These are phyloP conservation scores for Zaprionus ornatus DNA, from an alignment of 1,140 invertebrate genomes.

Conservation along the genomic window DNA sequence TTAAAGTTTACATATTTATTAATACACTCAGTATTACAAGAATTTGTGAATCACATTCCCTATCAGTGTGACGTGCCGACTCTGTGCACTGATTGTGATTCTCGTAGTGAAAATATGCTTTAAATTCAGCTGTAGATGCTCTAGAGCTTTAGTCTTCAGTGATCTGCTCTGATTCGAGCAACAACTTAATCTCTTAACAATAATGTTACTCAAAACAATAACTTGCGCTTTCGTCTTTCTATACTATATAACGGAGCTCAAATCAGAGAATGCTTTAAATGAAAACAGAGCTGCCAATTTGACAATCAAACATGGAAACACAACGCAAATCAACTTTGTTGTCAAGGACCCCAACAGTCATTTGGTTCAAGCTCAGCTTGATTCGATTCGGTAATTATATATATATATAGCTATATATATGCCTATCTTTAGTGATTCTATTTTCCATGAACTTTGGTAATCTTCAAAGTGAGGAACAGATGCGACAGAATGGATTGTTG, in stretches of 20 bases:
- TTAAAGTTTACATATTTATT: background rate
- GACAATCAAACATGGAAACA: constrained; percentile 9
- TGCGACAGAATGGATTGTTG: constrained; percentile 5
- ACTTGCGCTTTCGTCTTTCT: background rate
- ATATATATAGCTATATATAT: background rate
- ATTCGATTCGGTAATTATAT: constrained; percentile 13
- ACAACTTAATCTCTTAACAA: background rate
- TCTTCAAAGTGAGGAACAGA: constrained; percentile 6
- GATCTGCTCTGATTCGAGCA: background rate
- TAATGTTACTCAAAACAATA: background rate
- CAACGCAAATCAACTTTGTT: constrained; percentile 19
- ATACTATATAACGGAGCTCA: background rate
- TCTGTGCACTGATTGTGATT: background rate
- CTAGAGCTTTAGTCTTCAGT: background rate
- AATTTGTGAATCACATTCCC: background rate
- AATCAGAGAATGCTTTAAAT: background rate
- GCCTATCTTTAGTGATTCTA: too few relatives aligned
- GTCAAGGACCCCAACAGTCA: constrained; percentile 13
- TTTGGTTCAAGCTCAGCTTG: background rate
- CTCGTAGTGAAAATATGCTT: background rate
- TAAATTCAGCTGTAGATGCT: background rate
- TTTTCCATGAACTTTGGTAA: background rate
- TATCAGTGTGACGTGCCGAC: background rate
- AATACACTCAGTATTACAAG: background rate
- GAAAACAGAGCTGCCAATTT: background rate